Evolutionary conservation across 2,888 invertebrate genomes (phyloP).

Genomic region (Mesorhabditis spiculigera): DNA sequence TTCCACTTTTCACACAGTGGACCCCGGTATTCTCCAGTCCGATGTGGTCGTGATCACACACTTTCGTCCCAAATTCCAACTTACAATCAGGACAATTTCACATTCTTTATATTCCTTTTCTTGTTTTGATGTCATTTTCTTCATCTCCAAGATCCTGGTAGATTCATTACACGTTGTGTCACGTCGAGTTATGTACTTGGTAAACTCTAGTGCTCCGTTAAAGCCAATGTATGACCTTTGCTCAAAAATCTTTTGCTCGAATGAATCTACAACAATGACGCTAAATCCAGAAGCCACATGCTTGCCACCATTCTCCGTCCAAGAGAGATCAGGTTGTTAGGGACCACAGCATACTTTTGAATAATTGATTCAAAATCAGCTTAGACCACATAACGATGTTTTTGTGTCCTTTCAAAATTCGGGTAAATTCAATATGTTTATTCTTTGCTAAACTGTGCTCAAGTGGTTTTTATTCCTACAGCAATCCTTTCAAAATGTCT

Average conservation of each 20-base stretch:
- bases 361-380: constrained; percentile 28
- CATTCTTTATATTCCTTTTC: constrained; percentile 9
- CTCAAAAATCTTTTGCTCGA: constrained; percentile 7
- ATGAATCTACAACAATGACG: constrained; percentile 12
- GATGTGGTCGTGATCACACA: constrained; percentile 27
- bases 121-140: constrained; percentile 15
- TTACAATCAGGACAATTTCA: constrained; percentile 12
- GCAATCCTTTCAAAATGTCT: constrained; percentile 29
- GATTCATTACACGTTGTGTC: constrained; percentile 13
- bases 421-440: constrained; percentile 21
- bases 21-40: constrained; percentile 25
- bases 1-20: constrained; percentile 25
- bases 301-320: constrained; percentile 14
- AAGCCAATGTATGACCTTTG: constrained; percentile 16
- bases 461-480: constrained; percentile 25
- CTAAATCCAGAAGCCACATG: constrained; percentile 17
- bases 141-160: constrained; percentile 8
- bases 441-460: constrained; percentile 18
- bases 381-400: constrained; percentile 27
- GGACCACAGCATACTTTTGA: not conserved
- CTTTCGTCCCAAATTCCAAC: constrained; percentile 17
- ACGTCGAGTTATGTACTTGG: constrained; percentile 20
- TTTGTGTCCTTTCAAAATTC: constrained; percentile 30
- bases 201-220: constrained; percentile 16
- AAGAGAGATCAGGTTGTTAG: not conserved